These are phyloP conservation scores for Cephus spinipes DNA, from an alignment of 2,888 invertebrate genomes.

Conservation along the genomic window DNA sequence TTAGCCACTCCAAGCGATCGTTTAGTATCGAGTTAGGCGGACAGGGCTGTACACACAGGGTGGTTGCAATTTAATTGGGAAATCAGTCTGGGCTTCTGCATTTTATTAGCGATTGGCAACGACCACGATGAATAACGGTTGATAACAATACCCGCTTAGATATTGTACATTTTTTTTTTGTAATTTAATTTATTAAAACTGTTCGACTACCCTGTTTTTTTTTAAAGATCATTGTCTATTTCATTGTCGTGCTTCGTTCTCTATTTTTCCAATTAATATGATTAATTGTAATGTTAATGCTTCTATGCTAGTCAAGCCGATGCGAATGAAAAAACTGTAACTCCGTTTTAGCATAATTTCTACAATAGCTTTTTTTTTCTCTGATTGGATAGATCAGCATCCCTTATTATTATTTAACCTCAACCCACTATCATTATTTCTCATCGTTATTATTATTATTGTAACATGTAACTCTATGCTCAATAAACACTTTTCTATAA, in stretches of 20 bases:
- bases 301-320: conserved; percentile 62
- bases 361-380: conserved; percentile 43
- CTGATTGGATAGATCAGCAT: conserved; percentile 47
- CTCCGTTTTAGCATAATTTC: conserved; percentile 45
- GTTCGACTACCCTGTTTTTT: conserved; percentile 13
- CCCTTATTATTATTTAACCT: conserved; percentile 23
- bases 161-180: conserved; percentile 46
- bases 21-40: neutral
- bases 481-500: conserved; percentile 65
- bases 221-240: conserved; percentile 11
- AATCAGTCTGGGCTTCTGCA: conserved; percentile 2
- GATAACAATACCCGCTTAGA: conserved; percentile 34
- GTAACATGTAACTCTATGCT: conserved; percentile 62
- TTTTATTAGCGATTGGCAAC: neutral
- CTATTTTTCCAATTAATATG: conserved; percentile 34
- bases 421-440: conserved; percentile 27
- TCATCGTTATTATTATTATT: conserved; percentile 51
- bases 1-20: neutral
- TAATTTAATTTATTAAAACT: conserved; percentile 48
- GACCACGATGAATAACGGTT: conserved; percentile 11
- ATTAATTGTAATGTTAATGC: conserved; percentile 46
- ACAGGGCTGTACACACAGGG: neutral
- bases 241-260: conserved; percentile 16
- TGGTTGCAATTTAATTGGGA: neutral
- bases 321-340: conserved; percentile 52